Conservation (phyloP, 2,888 invertebrate species). For the Spatulosminthurus flaviceps region DNA sequence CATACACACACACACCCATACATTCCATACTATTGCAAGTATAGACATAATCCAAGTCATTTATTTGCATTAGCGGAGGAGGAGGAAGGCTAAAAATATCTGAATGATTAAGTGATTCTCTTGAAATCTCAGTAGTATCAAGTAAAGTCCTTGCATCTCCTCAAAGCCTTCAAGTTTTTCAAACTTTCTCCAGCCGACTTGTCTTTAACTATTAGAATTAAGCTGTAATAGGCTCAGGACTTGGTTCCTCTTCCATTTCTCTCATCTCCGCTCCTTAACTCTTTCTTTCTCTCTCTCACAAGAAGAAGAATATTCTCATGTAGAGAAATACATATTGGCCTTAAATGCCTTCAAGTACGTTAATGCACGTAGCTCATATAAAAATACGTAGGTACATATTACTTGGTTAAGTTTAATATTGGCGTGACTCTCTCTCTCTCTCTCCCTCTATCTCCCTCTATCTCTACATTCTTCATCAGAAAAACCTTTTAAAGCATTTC, state of each 20-base stretch:
- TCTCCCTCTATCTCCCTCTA: neutral
- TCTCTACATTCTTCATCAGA: neutral
- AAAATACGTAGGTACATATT: too few species aligned
- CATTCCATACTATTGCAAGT: too few species aligned
- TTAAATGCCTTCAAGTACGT: too few species aligned
- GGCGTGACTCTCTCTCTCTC: too few species aligned
- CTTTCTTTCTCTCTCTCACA: too few species aligned
- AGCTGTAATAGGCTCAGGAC: neutral
- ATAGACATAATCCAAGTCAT: conserved; percentile 29
- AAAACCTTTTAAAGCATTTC: neutral
- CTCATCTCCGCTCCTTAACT: too few species aligned
- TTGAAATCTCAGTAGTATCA: conserved; percentile 14
- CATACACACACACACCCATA: too few species aligned
- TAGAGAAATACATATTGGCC: too few species aligned
- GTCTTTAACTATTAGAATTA: conserved; percentile 5
- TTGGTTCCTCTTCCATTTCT: too few species aligned
- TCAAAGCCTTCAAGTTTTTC: conserved; percentile 15
- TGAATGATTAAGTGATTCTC: conserved; percentile 42
- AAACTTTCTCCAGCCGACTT: conserved; percentile 20
- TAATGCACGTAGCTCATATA: too few species aligned
- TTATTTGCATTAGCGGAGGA: conserved; percentile 37
- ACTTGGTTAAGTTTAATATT: too few species aligned
- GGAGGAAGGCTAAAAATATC: conserved; percentile 18
- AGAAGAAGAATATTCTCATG: too few species aligned
- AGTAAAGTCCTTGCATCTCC: conserved; percentile 4